Evolutionary conservation across 2,797 vertebrate genomes (phyloP).

Genomic region (Cryptoblepharus egeriae): DNA sequence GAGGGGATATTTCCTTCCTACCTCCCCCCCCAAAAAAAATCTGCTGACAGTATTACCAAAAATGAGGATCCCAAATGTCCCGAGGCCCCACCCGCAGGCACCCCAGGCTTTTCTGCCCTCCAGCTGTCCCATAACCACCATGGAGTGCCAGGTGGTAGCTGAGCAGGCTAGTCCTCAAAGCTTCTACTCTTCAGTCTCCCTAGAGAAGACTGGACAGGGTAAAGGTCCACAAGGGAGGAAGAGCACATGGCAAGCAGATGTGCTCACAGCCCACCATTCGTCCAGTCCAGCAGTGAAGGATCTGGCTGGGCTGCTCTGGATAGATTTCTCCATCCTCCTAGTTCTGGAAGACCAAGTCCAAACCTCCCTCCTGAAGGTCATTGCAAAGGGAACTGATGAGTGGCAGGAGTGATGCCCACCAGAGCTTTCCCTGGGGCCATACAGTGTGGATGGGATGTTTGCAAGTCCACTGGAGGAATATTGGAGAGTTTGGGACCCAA

Average conservation of each 20-base stretch:
- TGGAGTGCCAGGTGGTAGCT: too few relatives aligned
- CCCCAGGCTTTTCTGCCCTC: too few relatives aligned
- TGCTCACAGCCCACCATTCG: not conserved
- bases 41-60: not conserved
- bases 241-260: too few relatives aligned
- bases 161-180: too few relatives aligned
- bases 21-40: fast-evolving
- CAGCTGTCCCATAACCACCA: not conserved
- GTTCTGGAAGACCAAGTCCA: not conserved
- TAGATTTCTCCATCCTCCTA: fast-evolving
- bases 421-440: not conserved
- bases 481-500: not conserved
- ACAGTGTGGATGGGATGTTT: not conserved
- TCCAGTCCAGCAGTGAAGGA: not conserved
- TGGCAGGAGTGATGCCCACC: not conserved
- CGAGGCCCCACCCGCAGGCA: not conserved
- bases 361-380: too few relatives aligned
- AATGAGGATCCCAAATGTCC: too few relatives aligned
- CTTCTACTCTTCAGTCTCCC: too few relatives aligned
- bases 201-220: not conserved
- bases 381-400: too few relatives aligned
- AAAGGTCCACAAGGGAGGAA: not conserved
- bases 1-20: not conserved
- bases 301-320: not conserved
- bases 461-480: fast-evolving